Base-by-base conservation (phyloP, 2,888 invertebrate genomes). In the Acanthosepion pharaonis region DNA sequence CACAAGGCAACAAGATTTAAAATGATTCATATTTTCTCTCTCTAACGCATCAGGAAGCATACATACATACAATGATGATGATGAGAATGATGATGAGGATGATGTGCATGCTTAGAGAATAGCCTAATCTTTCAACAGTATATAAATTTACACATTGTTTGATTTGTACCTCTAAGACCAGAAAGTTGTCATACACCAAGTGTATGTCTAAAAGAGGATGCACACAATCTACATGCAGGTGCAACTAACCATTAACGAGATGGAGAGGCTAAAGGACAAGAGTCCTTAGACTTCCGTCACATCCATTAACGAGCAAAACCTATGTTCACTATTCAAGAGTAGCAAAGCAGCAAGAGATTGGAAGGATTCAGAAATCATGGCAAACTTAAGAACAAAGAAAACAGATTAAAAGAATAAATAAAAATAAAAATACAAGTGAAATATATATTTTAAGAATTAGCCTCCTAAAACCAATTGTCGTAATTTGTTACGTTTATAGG, bases 291-390 rank as follows among this genome's bases (percentile, higher is more conserved):
- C 59, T 59, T 59, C 23, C 5, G 23, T 59, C 78, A 33, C 78
- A 59, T n/a, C 78, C n/a, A 33, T 78, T 78, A 78, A n/a, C 5
- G n/a, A 78, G 8, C n/a, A 78, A 78, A 42, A 78, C 78, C n/a
- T 78, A n/a, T n/a, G n/a, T n/a, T 78, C n/a, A 15, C 78, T 78
- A 33, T 78, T 78, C 78, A 78, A n/a, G n/a, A 33, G 78, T 78
- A 78, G n/a, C 78, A 78, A 78, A 78, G 78, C 78, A 78, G 78
- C 78, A 78, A 78, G n/a, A n/a, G 78, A 78, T 78, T 78, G 78
- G 78, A 78, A 78, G 78, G 78, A 78, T 78, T 78, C 78, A 78
- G 78, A 78, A 78, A 78, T 78, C 78, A 78, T 78, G 78, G 78
- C 78, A 78, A 78, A 78, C 78, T 78, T 78, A 59, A 59, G 59